These are phyloP conservation scores for Sesamia nonagrioides DNA, from an alignment of 1,140 invertebrate species.

Conservation along the genomic window DNA sequence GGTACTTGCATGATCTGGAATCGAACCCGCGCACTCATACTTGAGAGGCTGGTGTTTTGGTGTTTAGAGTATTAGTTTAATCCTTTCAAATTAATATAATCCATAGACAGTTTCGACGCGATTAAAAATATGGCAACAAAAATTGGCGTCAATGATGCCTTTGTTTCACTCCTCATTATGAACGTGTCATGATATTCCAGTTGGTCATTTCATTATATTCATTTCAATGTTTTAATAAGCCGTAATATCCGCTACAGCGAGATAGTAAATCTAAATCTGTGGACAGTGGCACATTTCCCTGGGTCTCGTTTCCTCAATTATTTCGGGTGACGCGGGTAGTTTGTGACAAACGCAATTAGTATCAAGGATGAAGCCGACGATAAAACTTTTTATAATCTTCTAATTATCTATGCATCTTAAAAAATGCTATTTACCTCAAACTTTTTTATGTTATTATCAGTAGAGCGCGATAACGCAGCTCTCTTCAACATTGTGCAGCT, in stretches of 20 bases:
- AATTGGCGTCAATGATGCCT: no score
- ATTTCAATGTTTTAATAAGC: conserved; percentile 13
- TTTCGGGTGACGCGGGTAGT: conserved; percentile 52
- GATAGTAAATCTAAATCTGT: conserved; percentile 50
- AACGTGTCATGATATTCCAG: conserved; percentile 3
- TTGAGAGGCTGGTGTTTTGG: no score
- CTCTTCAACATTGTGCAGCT: conserved; percentile 68
- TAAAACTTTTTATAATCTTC: conserved; percentile 43
- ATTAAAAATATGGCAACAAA: no score
- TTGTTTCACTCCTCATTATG: neutral
- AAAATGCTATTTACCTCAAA: conserved; percentile 26
- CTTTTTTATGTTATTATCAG: conserved; percentile 48
- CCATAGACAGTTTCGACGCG: no score
- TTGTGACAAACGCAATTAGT: conserved; percentile 51
- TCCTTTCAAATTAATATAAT: no score
- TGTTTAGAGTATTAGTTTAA: no score
- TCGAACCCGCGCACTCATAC: no score
- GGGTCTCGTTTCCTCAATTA: conserved; percentile 54
- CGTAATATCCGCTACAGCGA: conserved; percentile 21
- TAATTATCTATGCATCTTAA: conserved; percentile 39
- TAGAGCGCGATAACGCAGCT: conserved; percentile 52
- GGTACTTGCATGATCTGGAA: no score
- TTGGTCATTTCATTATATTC: conserved; percentile 10
- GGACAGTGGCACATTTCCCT: conserved; percentile 51
- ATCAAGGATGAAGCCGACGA: conserved; percentile 45